Base-by-base conservation (phyloP, 2,797 vertebrate genomes). In the Clarias pachynema region DNA sequence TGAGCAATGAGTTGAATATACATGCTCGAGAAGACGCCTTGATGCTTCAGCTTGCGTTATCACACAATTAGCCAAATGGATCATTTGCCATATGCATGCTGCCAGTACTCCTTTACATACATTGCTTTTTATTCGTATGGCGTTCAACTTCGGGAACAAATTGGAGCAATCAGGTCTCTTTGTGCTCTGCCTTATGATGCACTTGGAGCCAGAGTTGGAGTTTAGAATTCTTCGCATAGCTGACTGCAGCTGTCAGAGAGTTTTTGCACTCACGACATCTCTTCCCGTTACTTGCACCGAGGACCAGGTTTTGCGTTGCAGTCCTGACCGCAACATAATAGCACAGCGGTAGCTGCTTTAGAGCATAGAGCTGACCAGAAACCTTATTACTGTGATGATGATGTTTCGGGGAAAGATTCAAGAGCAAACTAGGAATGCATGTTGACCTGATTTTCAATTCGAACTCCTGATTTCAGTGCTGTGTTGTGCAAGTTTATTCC, bases 361-460 rank as follows among this genome's bases (percentile, higher is more conserved):
- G 56, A 85, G 65, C 5, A 31, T 31, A 57, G n/a, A 49, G 56
- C 66, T 44, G 56, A 68, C 10, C 40, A 63, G 66, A 31, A 85
- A 68, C 37, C 49, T n/a, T 16, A 44, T n/a, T 44, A 70, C 18
- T 31, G 53, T 1, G 6, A 29, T 29, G 6, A 53, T 29, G 6
- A 1, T n/a, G 14, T 73, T 73, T 72, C 69, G 7, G 10, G 40
- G 44, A 49, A 5, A 24, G n/a, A 18, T 29, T 75, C 44, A 53
- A 10, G n/a, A 75, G 49, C 56, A 18, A 29, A 75, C 49, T 57
- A 31, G 16, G 29, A 60, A 57, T n/a, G 29, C 40, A 29, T 26
- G 31, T 68, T 87, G 86, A 84, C 84, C 84, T 85, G 78, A 63
- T 87, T 89, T 86, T 72, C 44, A 22, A 14, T 26, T 68, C 22